Evolutionary conservation across 2,113 vertebrate genomes (phyloP).

Genomic region (Lamprologus speciosus): DNA sequence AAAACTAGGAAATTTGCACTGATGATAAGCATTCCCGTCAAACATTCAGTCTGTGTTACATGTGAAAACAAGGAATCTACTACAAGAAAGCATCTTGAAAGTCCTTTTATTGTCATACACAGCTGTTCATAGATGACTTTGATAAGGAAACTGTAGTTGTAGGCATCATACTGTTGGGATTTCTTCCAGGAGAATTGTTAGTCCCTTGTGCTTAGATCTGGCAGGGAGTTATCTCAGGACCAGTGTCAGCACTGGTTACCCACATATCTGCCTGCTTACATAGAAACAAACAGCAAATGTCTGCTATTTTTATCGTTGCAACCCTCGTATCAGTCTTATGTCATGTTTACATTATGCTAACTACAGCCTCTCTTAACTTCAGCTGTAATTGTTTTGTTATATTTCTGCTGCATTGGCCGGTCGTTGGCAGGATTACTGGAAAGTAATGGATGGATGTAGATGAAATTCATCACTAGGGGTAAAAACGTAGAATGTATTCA

Average conservation of each 20-base stretch:
- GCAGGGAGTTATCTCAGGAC: background rate
- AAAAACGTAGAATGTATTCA: accelerated
- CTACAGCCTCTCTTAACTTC: background rate
- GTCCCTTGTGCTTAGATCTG: accelerated
- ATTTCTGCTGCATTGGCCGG: background rate
- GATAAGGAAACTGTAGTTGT: background rate
- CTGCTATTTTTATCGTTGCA: background rate
- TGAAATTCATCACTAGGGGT: background rate
- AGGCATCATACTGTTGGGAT: background rate
- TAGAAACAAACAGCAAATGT: background rate
- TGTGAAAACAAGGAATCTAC: background rate
- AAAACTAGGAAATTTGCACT: background rate
- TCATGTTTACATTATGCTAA: background rate
- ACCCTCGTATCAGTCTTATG: background rate
- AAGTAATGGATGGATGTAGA: background rate
- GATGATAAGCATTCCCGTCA: background rate
- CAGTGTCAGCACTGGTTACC: background rate
- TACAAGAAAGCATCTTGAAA: background rate
- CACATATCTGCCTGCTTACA: background rate
- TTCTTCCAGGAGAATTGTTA: accelerated
- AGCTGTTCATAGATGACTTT: background rate
- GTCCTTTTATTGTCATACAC: background rate
- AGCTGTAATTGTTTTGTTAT: background rate
- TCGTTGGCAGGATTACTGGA: accelerated
- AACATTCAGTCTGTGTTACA: background rate